Percentiles rank a stretch among this genome's conserved stretches.
Conservation (phyloP, 1,140 invertebrate genomes). For the Holcopasites calliopsidis region DNA sequence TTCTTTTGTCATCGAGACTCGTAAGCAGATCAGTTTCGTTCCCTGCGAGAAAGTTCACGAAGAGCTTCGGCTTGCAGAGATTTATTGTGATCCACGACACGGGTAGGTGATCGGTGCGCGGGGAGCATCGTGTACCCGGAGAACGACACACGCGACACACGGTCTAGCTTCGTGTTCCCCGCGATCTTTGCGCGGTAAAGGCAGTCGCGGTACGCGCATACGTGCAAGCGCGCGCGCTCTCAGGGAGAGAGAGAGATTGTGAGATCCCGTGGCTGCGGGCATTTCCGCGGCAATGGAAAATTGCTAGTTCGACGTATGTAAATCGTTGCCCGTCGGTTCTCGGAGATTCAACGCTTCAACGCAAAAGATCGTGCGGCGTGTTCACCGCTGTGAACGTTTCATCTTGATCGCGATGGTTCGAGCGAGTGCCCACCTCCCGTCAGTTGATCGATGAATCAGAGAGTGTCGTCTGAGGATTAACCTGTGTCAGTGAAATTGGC, state of each 20-base stretch:
- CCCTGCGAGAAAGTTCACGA: not conserved
- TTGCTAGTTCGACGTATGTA: conserved; percentile 4
- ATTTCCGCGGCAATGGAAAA: conserved; percentile 23
- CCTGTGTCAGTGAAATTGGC: conserved; percentile 3
- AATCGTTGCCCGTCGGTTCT: not conserved
- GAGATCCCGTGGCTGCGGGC: conserved; percentile 6
- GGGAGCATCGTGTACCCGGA: conserved; percentile 1
- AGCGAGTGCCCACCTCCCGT: not conserved
- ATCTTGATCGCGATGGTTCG: not conserved
- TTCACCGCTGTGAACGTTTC: not conserved
- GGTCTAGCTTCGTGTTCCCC: conserved; percentile 40
- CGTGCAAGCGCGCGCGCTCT: conserved; percentile 56
- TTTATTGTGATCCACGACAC: not conserved
- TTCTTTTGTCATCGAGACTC: too few relatives aligned
- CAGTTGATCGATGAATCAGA: not conserved
- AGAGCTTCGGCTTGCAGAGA: not conserved
- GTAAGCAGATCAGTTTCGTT: too few relatives aligned
- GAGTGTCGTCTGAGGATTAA: not conserved
- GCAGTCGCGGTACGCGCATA: conserved; percentile 59
- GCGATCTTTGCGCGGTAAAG: conserved; percentile 32
- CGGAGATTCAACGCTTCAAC: not conserved
- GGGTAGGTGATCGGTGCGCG: conserved; percentile 20
- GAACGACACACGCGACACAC: conserved; percentile 58
- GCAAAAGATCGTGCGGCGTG: not conserved
- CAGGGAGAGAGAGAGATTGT: too few relatives aligned